These are phyloP conservation scores for Thamnaconus septentrionalis DNA, from an alignment of 2,113 vertebrate genomes.

Conservation along the genomic window DNA sequence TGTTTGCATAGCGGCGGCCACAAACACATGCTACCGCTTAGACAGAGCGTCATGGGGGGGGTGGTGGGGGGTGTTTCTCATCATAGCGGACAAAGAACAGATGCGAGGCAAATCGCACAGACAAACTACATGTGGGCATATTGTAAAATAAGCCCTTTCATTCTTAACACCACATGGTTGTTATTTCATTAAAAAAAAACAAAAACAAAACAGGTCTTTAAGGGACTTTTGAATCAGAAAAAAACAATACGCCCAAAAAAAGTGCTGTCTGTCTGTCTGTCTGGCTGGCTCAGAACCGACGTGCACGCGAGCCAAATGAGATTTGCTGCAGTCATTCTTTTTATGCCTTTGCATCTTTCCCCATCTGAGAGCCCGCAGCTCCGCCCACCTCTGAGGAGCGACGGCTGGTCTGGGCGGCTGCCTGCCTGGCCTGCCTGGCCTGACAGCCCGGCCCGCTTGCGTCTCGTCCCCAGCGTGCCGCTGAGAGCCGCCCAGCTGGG, in stretches of 20 bases:
- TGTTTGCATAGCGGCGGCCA: conserved; percentile 53
- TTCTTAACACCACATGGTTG: conserved; percentile 26
- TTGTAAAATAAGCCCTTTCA: conserved; percentile 43
- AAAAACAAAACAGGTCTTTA: neutral
- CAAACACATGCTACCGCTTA: conserved; percentile 64
- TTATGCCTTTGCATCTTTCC: neutral
- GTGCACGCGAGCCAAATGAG: too few species aligned
- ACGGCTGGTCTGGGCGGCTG: too few species aligned
- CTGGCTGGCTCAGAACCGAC: too few species aligned
- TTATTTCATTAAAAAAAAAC: conserved; percentile 11
- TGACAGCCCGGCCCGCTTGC: conserved; percentile 38
- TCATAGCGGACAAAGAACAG: conserved; percentile 36
- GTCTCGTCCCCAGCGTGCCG: conserved; percentile 39
- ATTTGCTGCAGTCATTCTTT: too few species aligned
- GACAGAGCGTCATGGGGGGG: conserved; percentile 17
- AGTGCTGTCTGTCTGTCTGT: conserved; percentile 11
- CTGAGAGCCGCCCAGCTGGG: conserved; percentile 56
- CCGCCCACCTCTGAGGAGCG: too few species aligned
- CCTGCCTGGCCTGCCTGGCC: neutral
- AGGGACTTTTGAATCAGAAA: neutral
- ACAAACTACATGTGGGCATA: conserved; percentile 18
- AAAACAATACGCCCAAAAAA: conserved; percentile 23
- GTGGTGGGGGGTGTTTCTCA: conserved; percentile 47
- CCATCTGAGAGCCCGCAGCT: too few species aligned
- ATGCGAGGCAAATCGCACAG: conserved; percentile 30